phyloP scores from a whole-genome alignment of 2,888 invertebrate species.

The Prenolepis imparis region DNA sequence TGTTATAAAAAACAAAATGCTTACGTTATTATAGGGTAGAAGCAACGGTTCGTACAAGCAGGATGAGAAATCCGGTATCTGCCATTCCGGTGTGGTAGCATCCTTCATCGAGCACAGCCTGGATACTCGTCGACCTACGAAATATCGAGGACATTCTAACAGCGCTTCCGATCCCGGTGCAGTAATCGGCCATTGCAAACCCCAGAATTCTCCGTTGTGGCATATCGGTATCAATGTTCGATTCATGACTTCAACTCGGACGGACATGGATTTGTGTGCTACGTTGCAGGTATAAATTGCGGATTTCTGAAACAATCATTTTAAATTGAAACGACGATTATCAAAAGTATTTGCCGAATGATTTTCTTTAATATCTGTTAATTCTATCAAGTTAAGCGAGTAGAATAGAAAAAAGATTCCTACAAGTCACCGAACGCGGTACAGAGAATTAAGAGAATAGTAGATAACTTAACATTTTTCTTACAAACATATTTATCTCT shows the following conservation, averaged over 20 bases:
- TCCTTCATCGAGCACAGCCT: constrained; percentile 89
- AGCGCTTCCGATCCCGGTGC: constrained; percentile 92
- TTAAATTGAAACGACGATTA: neutral
- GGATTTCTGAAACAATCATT: constrained; percentile 89
- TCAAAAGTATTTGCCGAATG: neutral
- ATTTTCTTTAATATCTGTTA: constrained; percentile 2
- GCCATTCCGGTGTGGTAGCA: constrained; percentile 91
- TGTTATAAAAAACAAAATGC: constrained; percentile 56
- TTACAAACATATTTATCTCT: too few relatives aligned
- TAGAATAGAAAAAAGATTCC: neutral
- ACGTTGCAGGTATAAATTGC: constrained; percentile 93
- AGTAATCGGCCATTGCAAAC: constrained; percentile 90
- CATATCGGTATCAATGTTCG: constrained; percentile 88
- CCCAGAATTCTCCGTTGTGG: constrained; percentile 88
- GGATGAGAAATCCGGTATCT: constrained; percentile 91
- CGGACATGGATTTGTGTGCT: constrained; percentile 88
- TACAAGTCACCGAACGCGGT: neutral
- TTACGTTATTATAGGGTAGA: constrained; percentile 89
- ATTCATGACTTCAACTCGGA: constrained; percentile 90
- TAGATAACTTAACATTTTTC: too few relatives aligned
- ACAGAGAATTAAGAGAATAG: neutral
- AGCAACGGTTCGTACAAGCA: constrained; percentile 90
- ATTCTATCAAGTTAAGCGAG: neutral
- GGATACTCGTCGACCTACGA: constrained; percentile 80
- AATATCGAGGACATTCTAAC: constrained; percentile 88